phyloP scores from a whole-genome alignment of 2,888 invertebrate species.

The Drosophila tripunctata region DNA sequence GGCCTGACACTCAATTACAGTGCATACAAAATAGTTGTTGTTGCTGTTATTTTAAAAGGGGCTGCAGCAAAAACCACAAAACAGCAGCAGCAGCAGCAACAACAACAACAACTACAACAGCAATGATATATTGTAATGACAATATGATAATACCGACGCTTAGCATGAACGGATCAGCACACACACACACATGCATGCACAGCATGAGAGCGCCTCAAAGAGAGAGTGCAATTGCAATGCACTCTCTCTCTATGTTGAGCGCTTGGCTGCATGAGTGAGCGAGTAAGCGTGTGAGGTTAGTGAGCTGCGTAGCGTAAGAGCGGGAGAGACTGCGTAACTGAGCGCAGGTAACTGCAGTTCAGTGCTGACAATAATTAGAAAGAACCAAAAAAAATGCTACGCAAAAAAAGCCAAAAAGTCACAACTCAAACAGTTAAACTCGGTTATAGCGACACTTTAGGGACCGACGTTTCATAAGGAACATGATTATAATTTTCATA shows the following conservation, averaged over 20 bases:
- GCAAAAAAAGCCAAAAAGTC: too few species aligned
- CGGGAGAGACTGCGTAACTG: too few species aligned
- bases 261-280: not conserved
- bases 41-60: conserved; percentile 4
- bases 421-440: too few species aligned
- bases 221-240: conserved; percentile 3
- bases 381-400: too few species aligned
- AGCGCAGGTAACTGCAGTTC: not conserved
- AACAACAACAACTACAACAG: conserved; percentile 5
- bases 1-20: conserved; percentile 53
- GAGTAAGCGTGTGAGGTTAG: too few species aligned
- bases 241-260: not conserved
- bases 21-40: conserved; percentile 26
- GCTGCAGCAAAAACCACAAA: conserved; percentile 18
- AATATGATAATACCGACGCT: conserved; percentile 42
- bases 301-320: not conserved
- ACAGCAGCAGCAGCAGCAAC: conserved; percentile 13
- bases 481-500: too few species aligned
- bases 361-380: too few species aligned
- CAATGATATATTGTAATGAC: conserved; percentile 33
- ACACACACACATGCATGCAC: conserved; percentile 8
- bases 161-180: conserved; percentile 21
- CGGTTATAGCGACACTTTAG: too few species aligned
- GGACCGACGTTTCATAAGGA: too few species aligned
- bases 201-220: not conserved